Conservation (phyloP, 2,888 invertebrate species). For the Brachyptera putata region DNA sequence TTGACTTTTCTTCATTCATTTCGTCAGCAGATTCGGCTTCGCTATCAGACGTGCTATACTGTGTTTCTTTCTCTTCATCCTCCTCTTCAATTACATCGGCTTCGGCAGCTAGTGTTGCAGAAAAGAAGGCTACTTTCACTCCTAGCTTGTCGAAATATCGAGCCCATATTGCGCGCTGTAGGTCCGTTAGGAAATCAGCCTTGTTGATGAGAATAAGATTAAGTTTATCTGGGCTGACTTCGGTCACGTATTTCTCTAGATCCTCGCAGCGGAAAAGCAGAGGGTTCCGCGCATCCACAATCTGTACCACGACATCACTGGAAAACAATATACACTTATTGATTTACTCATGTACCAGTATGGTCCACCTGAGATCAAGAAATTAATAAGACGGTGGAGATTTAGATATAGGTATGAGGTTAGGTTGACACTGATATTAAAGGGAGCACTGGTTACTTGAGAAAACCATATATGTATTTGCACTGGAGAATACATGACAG, state of each 20-base stretch:
- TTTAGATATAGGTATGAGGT: no score
- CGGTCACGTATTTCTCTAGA: conserved; percentile 79
- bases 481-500: no score
- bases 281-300: conserved; percentile 96
- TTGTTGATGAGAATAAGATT: conserved; percentile 92
- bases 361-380: no score
- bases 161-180: conserved; percentile 80
- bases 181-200: conserved; percentile 80
- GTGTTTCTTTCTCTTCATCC: conserved; percentile 38
- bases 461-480: conserved; percentile 13
- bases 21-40: conserved; percentile 28
- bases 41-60: conserved; percentile 38
- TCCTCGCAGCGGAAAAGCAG: conserved; percentile 89
- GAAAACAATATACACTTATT: conserved; percentile 18
- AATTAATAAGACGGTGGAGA: no score
- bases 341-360: no score
- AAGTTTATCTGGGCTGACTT: conserved; percentile 64
- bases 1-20: conserved; percentile 23
- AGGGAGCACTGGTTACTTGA: background rate
- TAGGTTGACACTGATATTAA: no score
- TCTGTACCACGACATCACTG: conserved; percentile 88
- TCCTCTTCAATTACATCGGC: conserved; percentile 42
- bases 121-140: conserved; percentile 83
- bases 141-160: conserved; percentile 70
- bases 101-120: conserved; percentile 64